phyloP scores from a whole-genome alignment of 2,797 vertebrate genomes.

The Sitta carolinensis region DNA sequence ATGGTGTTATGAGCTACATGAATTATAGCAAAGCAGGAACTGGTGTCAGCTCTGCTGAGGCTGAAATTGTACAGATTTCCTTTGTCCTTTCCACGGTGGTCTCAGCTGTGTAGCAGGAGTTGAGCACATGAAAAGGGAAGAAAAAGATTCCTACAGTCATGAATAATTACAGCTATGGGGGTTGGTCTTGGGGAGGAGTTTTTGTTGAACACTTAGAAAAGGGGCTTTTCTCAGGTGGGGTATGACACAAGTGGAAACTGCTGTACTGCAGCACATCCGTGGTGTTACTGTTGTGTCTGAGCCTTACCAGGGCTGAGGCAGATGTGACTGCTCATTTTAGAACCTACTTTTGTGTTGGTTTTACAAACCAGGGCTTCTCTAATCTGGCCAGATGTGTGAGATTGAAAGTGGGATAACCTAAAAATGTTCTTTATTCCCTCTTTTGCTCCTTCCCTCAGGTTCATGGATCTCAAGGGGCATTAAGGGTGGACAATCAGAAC shows the following conservation, averaged over 20 bases:
- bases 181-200: background rate
- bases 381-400: no score
- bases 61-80: background rate
- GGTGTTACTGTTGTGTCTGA: background rate
- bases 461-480: constrained; percentile 26
- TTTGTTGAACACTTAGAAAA: background rate
- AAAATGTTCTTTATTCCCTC: background rate
- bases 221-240: background rate
- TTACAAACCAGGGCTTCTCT: background rate
- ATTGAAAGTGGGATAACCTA: fast-evolving
- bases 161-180: background rate
- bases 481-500: constrained; percentile 62
- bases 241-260: background rate
- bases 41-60: background rate
- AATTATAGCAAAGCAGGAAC: background rate
- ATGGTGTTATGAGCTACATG: background rate
- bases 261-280: fast-evolving
- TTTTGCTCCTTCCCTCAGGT: constrained; percentile 5
- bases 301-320: fast-evolving
- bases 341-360: background rate
- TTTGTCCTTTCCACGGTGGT: background rate
- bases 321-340: background rate
- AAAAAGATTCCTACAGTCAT: background rate
- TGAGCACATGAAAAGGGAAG: background rate
- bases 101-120: background rate